These are phyloP conservation scores for Pachyramphus minor DNA, from an alignment of 2,113 vertebrate species.

Conservation along the genomic window DNA sequence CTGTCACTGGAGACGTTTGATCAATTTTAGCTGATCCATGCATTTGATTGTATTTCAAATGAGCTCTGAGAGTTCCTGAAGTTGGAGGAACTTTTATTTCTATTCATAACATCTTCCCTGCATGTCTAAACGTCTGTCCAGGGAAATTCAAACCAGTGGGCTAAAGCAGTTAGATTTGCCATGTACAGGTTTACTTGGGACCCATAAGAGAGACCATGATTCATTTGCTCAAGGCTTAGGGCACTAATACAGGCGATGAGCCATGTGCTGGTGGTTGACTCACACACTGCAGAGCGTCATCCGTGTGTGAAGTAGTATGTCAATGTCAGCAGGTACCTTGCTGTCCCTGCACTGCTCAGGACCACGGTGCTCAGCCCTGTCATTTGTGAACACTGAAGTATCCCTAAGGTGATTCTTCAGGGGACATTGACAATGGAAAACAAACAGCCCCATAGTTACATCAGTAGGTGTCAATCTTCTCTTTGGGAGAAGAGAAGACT, in stretches of 20 bases:
- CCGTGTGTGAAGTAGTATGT: rapidly evolving
- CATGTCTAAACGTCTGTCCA: not conserved
- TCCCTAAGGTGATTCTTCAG: not conserved
- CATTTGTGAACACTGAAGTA: not conserved
- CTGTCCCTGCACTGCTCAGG: not conserved
- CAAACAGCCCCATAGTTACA: not conserved
- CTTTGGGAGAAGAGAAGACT: not conserved
- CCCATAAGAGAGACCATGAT: not conserved
- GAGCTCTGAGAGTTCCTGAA: not conserved
- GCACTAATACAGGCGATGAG: not conserved
- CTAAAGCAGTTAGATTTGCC: not conserved
- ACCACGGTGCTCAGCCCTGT: rapidly evolving
- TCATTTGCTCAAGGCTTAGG: not conserved
- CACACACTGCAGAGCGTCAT: rapidly evolving
- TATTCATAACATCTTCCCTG: not conserved
- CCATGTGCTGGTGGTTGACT: not conserved
- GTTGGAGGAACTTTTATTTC: not conserved
- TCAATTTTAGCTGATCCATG: not conserved
- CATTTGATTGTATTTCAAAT: not conserved
- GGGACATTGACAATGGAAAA: not conserved
- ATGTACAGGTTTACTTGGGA: not conserved
- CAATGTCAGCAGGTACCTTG: not conserved
- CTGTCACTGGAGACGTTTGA: not conserved
- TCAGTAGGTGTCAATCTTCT: not conserved
- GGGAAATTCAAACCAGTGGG: not conserved